Evolutionary conservation across 2,797 vertebrate genomes (phyloP).

Genomic region (Pseudomugil gertrudae): DNA sequence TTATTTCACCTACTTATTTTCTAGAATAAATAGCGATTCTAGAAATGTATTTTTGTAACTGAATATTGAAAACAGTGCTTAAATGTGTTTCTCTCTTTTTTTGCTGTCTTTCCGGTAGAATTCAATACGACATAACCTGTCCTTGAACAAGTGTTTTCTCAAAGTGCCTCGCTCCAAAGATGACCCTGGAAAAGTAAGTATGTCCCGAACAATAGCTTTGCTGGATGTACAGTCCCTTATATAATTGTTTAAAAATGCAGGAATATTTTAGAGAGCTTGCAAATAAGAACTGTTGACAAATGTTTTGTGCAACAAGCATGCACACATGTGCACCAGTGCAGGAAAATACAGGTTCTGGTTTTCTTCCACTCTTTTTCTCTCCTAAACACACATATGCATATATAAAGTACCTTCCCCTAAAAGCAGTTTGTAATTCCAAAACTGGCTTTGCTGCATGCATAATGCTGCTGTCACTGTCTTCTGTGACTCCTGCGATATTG

Average conservation of each 20-base stretch:
- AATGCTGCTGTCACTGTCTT: slow-evolving; percentile 68
- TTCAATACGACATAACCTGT: slow-evolving; percentile 91
- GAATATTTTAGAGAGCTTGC: slow-evolving; percentile 32
- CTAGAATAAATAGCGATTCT: background rate
- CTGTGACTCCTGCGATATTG: slow-evolving; percentile 68
- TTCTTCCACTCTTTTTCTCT: background rate
- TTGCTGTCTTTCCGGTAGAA: slow-evolving; percentile 75
- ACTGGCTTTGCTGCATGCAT: slow-evolving; percentile 63
- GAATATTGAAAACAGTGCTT: background rate
- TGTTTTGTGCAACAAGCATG: slow-evolving; percentile 27
- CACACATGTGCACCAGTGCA: slow-evolving; percentile 22
- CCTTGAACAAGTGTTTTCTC: slow-evolving; percentile 92
- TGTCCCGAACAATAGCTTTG: slow-evolving; percentile 53
- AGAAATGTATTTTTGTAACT: background rate
- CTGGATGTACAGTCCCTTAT: slow-evolving; percentile 19
- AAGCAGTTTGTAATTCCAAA: slow-evolving; percentile 76
- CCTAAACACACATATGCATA: slow-evolving; percentile 18
- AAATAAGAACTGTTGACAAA: slow-evolving; percentile 34
- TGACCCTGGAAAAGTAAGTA: slow-evolving; percentile 90
- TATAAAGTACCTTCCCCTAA: slow-evolving; percentile 56
- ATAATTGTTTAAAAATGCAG: slow-evolving; percentile 35
- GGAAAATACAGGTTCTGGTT: slow-evolving; percentile 26
- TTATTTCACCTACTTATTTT: background rate
- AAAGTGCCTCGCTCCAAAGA: slow-evolving; percentile 94
- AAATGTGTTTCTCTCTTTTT: slow-evolving; percentile 1